Evolutionary conservation across 1,140 invertebrate genomes (phyloP), one percentile per base, ranked within the genome.

Genomic region (Drosophila sturtevanti): DNA sequence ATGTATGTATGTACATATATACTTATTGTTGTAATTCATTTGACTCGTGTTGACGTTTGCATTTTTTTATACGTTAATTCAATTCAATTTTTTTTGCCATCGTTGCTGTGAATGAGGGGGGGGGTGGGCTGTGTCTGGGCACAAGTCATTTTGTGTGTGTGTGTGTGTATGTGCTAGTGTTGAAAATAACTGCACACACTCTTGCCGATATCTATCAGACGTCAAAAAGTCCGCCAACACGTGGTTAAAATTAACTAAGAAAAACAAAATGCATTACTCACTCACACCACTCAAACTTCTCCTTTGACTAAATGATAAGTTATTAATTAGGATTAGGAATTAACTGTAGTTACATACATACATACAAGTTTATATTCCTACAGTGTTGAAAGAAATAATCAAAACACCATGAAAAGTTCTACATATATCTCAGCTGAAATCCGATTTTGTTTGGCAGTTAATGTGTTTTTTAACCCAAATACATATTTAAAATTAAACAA

Each of bases 21-120:
- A n/a, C n/a, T n/a, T n/a, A n/a, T n/a, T n/a, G 27, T 31, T 31
- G 27, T 71, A 75, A 89, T 75, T 82, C 68, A 89, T 87, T 86
- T 87, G 79, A 82, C 87, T 86, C 82, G 79, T 72, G 82, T 79
- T 82, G 75, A 86, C 81, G 81, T 68, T 86, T 86, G 81, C 84
- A 89, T 69, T 86, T 72, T 69, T 86, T 72, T 54, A 68, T 79
- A 82, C 71, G 70, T 86, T 86, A 86, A 86, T 86, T 86, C 79
- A 86, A 86, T 86, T 86, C 82, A 86, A 89, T 72, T 85, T 74
- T 38, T 48, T 68, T 60, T 65, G 65, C 56, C 27, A 59, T 58
- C 63, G 59, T 38, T 21, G 31, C 2, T 22, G 7, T 48, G 58
- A 24, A 54, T 38, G 41, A 11, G 37, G 12, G 3, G 6, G 12